Base-by-base conservation (phyloP, 2,797 vertebrate species). In the Periparus ater region DNA sequence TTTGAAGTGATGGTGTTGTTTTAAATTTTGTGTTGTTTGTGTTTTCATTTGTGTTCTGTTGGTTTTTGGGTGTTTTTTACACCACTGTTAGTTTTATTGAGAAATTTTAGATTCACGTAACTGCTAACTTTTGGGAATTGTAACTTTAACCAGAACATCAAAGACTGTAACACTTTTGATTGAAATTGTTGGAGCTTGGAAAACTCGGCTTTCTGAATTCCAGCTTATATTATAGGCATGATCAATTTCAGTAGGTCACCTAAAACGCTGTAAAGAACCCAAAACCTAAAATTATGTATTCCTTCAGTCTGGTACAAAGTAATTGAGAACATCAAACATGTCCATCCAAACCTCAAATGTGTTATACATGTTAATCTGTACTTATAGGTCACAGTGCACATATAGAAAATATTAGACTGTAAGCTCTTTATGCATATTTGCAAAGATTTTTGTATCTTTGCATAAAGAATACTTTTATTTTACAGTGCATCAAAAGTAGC, bases 401-500 rank as follows among this genome's bases (percentile, higher is more conserved):
- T 45, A 60, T 19, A 89, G 13, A 68, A 34, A 42, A 20, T 57
- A 78, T 63, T 86, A 85, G 32, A 8, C 21, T 42, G 25, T 40
- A 48, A 85, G 34, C 12, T 65, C 34, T 91, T 32, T 62, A 22
- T 54, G 36, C 19, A 20, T 67, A 68, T 91, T 92, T 80, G 62
- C 91, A 71, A 90, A 67, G 22, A 70, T 75, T 88, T 86, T 83
- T 89, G 66, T 85, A 80, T 93, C 82, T 95, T 94, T 93, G 47
- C 58, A 44, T 85, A 72, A 95, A 48, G 55, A 87, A 93, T 58
- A 44, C 34, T 94, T 96, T 62, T 85, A 93, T 95, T 95, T 95
- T 94, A 78, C 29, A 87, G 80, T 51, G 81, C 34, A 86, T 96
- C 79, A 60, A 36, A 94, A 93, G 76, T 76, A 93, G 92, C 89